A percentile compares a stretch with the other conserved stretches of the same genome.
Conservation (phyloP, 2,888 invertebrate genomes). For the Corythucha ciliata region DNA sequence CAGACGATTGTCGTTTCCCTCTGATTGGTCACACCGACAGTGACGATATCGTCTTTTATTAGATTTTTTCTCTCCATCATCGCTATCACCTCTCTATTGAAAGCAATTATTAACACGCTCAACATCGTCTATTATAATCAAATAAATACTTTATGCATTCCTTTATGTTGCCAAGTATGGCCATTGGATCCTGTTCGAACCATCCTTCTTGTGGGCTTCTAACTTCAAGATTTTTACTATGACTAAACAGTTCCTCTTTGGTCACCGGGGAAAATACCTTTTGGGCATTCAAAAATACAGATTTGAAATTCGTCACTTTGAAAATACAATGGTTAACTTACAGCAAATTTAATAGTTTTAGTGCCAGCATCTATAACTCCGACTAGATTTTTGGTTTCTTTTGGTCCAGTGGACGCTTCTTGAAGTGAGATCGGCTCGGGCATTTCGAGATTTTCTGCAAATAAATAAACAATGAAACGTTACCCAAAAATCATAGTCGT, state of each 20-base stretch:
- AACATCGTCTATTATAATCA: not conserved
- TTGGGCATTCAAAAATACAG: not conserved
- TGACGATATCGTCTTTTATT: conserved; percentile 52
- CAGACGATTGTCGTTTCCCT: conserved; percentile 94
- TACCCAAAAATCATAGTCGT: too few relatives aligned
- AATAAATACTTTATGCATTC: conserved; percentile 55
- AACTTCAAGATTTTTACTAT: conserved; percentile 74
- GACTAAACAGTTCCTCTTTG: conserved; percentile 40
- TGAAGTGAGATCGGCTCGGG: too few relatives aligned
- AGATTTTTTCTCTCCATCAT: not conserved
- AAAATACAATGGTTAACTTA: conserved; percentile 42
- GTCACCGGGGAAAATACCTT: conserved; percentile 27
- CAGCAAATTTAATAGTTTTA: conserved; percentile 78
- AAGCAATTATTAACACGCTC: not conserved
- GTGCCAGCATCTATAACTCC: conserved; percentile 95
- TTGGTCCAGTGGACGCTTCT: conserved; percentile 1
- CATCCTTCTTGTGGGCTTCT: conserved; percentile 86
- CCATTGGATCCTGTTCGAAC: conserved; percentile 90
- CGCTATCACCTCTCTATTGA: not conserved
- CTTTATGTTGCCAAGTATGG: conserved; percentile 67
- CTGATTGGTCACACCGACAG: conserved; percentile 92
- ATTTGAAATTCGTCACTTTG: not conserved
- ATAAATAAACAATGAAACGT: too few relatives aligned
- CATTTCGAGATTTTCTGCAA: too few relatives aligned
- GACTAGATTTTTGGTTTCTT: conserved; percentile 49